Evolutionary conservation across 2,113 vertebrate species (phyloP).

Genomic region (Corythoichthys intestinalis): DNA sequence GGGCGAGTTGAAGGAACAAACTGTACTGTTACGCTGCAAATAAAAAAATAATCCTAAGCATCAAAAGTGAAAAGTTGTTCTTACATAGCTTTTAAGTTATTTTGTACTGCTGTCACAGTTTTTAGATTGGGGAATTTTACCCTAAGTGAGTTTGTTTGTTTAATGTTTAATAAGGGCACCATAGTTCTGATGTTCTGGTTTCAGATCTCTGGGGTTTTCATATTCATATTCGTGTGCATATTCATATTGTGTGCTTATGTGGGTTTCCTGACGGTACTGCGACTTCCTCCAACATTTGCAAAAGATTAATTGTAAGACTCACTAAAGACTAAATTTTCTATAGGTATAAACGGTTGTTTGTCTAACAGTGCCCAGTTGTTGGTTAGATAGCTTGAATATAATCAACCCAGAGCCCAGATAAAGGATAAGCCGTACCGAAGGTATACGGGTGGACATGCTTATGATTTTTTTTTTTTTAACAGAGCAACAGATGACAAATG

Average conservation of each 20-base stretch:
- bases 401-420: too few relatives aligned
- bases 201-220: neutral
- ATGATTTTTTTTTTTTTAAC: too few relatives aligned
- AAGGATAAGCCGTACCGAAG: too few relatives aligned
- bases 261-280: too few relatives aligned
- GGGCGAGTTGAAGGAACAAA: neutral
- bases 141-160: neutral
- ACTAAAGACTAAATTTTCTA: neutral
- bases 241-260: too few relatives aligned
- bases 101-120: neutral
- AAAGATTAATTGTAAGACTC: neutral
- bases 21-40: constrained; percentile 1
- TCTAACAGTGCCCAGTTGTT: too few relatives aligned
- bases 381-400: too few relatives aligned
- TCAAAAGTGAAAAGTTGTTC: neutral
- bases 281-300: too few relatives aligned
- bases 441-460: too few relatives aligned
- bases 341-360: too few relatives aligned
- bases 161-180: neutral
- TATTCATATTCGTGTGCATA: too few relatives aligned
- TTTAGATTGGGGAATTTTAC: neutral
- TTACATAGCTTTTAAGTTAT: neutral
- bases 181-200: neutral
- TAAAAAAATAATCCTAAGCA: neutral
- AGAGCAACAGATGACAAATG: too few relatives aligned